Conservation (phyloP, 2,797 vertebrate genomes). For the Erpetoichthys calabaricus region DNA sequence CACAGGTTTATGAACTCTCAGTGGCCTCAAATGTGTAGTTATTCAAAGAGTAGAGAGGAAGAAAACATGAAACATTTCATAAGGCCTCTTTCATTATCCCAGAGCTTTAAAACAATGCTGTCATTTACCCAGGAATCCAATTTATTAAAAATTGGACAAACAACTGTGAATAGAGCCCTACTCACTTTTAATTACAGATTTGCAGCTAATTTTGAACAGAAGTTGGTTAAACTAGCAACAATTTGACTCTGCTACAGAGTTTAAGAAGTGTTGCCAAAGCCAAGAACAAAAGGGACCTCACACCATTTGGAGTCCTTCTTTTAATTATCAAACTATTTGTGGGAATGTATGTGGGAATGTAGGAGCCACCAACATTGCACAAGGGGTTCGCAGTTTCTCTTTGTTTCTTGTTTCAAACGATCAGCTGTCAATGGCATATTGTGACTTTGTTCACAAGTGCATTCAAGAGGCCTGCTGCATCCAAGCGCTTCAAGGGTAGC, state of each 20-base stretch:
- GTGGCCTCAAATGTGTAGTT: neutral
- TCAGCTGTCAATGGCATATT: slow-evolving; percentile 4
- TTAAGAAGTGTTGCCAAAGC: slow-evolving; percentile 34
- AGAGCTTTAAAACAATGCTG: neutral
- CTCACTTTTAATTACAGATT: slow-evolving; percentile 13
- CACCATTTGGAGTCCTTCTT: slow-evolving; percentile 18
- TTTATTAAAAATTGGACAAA: slow-evolving; percentile 5
- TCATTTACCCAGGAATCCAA: neutral
- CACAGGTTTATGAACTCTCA: neutral
- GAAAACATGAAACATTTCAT: slow-evolving; percentile 3
- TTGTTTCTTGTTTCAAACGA: slow-evolving; percentile 7
- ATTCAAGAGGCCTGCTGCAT: neutral
- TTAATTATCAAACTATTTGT: slow-evolving; percentile 26
- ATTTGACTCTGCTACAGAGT: slow-evolving; percentile 21
- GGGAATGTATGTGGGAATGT: slow-evolving; percentile 22
- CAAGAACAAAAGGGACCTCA: slow-evolving; percentile 31
- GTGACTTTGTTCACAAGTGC: neutral
- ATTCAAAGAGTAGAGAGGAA: neutral
- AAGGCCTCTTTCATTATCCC: neutral
- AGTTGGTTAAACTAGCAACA: slow-evolving; percentile 28
- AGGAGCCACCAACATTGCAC: slow-evolving; percentile 12
- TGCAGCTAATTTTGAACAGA: slow-evolving; percentile 26
- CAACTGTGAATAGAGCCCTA: slow-evolving; percentile 7
- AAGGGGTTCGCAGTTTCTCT: slow-evolving; percentile 12
- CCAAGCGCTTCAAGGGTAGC: too few relatives aligned